A percentile compares a stretch with the other conserved stretches of the same genome.
These are phyloP conservation scores for Lochmaea crataegi DNA, from an alignment of 2,888 invertebrate genomes.

Conservation along the genomic window DNA sequence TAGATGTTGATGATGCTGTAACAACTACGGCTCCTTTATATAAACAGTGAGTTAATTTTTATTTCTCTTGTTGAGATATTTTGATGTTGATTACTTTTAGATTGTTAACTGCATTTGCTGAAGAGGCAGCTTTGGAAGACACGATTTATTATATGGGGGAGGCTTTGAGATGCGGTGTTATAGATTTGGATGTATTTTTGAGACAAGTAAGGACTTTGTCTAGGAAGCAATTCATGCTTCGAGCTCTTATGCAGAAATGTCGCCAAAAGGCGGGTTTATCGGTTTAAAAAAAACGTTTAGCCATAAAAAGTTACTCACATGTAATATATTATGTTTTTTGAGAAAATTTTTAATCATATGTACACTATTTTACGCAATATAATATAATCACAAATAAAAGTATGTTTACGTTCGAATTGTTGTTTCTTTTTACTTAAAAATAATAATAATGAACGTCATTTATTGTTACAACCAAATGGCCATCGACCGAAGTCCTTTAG, in stretches of 20 bases:
- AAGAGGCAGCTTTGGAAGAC: conserved; percentile 98
- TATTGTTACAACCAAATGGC: too few species aligned
- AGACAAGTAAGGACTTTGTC: conserved; percentile 96
- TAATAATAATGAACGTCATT: too few species aligned
- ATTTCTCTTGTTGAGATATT: too few species aligned
- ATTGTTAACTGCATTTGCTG: conserved; percentile 92
- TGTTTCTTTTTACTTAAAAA: not conserved
- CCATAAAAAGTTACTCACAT: conserved; percentile 30
- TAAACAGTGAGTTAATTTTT: conserved; percentile 78
- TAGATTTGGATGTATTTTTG: conserved; percentile 95
- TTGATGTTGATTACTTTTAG: conserved; percentile 64
- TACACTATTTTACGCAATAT: conserved; percentile 13
- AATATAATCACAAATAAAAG: conserved; percentile 20
- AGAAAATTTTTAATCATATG: conserved; percentile 3
- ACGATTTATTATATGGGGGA: conserved; percentile 98
- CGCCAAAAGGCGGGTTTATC: conserved; percentile 91
- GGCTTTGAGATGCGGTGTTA: conserved; percentile 89
- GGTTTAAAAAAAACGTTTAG: conserved; percentile 64
- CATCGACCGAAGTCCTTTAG: too few species aligned
- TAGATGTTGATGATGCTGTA: conserved; percentile 96
- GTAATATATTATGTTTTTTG: conserved; percentile 36
- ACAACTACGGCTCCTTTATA: conserved; percentile 96
- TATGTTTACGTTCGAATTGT: not conserved
- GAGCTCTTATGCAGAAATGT: conserved; percentile 97
- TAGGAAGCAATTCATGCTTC: conserved; percentile 93